Evolutionary conservation across 2,113 vertebrate species (phyloP).

Genomic region (Cygnus atratus): DNA sequence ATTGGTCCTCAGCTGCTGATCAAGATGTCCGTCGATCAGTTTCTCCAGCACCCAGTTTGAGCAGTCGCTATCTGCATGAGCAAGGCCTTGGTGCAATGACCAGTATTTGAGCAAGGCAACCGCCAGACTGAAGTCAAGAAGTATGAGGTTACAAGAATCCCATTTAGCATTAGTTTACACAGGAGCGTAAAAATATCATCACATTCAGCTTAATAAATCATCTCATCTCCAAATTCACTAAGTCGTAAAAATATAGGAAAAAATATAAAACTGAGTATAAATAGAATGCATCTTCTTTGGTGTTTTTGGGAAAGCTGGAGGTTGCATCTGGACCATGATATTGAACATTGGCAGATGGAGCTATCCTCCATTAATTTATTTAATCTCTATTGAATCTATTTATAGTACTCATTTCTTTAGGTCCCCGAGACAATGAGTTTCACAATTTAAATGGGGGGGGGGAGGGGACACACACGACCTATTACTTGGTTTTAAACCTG

Average conservation of each 20-base stretch:
- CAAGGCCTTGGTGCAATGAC: no score
- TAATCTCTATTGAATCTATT: neutral
- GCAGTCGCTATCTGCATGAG: no score
- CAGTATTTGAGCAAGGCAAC: no score
- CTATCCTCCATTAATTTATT: neutral
- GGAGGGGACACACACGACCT: neutral
- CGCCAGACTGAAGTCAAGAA: no score
- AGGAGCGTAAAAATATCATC: neutral
- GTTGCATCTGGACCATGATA: neutral
- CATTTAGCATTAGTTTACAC: neutral
- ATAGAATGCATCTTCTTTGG: neutral
- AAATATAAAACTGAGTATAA: neutral
- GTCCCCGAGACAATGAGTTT: neutral
- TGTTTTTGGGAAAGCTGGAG: neutral
- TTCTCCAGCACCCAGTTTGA: no score
- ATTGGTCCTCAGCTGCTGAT: no score
- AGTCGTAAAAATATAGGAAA: neutral
- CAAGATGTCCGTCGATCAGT: no score
- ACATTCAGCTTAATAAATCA: neutral
- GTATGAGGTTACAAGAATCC: neutral
- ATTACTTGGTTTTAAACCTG: neutral
- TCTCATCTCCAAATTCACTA: neutral
- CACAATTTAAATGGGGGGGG: neutral
- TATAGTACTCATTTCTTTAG: neutral
- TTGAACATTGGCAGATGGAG: neutral